Conservation (phyloP, 2,113 vertebrate species). For the Indicator maculatus region DNA sequence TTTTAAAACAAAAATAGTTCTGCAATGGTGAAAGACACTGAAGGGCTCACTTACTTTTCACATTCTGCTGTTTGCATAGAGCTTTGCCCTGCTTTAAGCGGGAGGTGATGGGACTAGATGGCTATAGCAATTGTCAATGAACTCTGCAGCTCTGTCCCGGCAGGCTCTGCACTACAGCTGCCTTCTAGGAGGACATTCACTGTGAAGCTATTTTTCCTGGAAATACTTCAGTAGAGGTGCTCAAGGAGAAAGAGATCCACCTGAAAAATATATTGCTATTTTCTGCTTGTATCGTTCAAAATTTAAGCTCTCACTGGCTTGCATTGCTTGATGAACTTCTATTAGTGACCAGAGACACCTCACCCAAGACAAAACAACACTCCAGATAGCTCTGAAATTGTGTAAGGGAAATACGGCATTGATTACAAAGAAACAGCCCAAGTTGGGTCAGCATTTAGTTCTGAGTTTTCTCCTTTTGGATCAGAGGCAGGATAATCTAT, state of each 20-base stretch:
- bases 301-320: neutral
- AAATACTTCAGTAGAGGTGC: neutral
- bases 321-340: neutral
- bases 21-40: neutral
- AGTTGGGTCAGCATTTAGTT: neutral
- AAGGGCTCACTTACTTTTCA: neutral
- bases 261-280: neutral
- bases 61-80: neutral
- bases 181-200: neutral
- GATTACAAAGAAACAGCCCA: neutral
- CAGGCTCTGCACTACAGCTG: neutral
- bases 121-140: neutral
- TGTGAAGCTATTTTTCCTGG: neutral
- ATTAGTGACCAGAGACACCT: neutral
- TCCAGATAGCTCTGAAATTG: neutral
- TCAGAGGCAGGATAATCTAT: neutral
- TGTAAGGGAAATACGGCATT: neutral
- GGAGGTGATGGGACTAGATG: neutral
- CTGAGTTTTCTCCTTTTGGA: neutral
- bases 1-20: neutral
- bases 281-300: neutral
- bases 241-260: neutral
- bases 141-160: neutral
- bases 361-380: neutral
- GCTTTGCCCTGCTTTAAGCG: neutral